Percentiles rank a stretch among this genome's conserved stretches.
These are phyloP conservation scores for Pollachius pollachius DNA, from an alignment of 2,113 vertebrate genomes.

Conservation along the genomic window DNA sequence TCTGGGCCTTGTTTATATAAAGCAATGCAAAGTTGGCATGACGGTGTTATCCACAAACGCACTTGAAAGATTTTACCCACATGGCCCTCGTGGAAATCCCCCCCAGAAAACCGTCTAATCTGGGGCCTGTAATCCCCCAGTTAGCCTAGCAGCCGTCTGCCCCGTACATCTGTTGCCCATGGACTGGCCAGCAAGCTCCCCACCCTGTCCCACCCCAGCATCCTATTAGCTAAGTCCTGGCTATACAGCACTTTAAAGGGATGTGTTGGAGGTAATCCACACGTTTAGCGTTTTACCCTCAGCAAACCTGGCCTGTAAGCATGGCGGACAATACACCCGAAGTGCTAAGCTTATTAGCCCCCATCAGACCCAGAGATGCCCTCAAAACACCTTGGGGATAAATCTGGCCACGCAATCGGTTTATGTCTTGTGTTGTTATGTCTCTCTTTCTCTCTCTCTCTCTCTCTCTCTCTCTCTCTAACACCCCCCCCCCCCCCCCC, in stretches of 20 bases:
- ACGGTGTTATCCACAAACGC: too few relatives aligned
- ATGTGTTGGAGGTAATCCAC: conserved; percentile 92
- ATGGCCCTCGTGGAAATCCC: conserved; percentile 45
- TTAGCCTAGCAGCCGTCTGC: conserved; percentile 70
- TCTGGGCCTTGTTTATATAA: too few relatives aligned
- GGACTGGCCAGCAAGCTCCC: conserved; percentile 43
- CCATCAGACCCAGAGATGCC: conserved; percentile 82
- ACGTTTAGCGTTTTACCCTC: conserved; percentile 95
- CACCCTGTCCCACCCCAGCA: conserved; percentile 76
- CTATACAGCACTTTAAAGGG: conserved; percentile 95
- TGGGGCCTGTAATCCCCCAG: conserved; percentile 68
- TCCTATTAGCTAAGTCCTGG: conserved; percentile 91
- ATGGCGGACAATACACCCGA: conserved; percentile 83
- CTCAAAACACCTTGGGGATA: conserved; percentile 77
- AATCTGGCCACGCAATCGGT: conserved; percentile 72
- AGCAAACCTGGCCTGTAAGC: conserved; percentile 93
- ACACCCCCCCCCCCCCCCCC: too few relatives aligned
- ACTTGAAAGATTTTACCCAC: neutral
- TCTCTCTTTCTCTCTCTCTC: too few relatives aligned
- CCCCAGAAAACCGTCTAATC: conserved; percentile 68
- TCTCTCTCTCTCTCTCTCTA: too few relatives aligned
- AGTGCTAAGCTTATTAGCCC: conserved; percentile 92
- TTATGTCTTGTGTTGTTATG: conserved; percentile 59
- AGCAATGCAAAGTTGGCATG: too few relatives aligned
- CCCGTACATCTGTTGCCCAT: conserved; percentile 69